Conservation (phyloP, 2,113 vertebrate species). For the Coregonus clupeaformis region DNA sequence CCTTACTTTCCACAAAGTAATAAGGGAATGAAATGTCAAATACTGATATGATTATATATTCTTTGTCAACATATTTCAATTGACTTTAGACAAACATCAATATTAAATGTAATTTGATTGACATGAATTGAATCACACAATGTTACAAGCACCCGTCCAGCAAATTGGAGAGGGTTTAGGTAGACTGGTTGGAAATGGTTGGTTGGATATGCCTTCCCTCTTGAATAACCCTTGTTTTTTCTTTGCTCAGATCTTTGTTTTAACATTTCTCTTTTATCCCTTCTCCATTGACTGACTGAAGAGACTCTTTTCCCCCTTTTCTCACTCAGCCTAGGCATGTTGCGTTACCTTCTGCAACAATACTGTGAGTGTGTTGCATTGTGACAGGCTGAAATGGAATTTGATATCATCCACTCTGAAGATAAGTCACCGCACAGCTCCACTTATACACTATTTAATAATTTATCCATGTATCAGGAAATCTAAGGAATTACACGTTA, state of each 20-base stretch:
- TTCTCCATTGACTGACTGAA: too few species aligned
- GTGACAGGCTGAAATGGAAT: constrained; percentile 27
- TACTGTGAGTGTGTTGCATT: constrained; percentile 17
- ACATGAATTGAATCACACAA: not conserved
- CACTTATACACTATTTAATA: too few species aligned
- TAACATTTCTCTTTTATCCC: constrained; percentile 14
- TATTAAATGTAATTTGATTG: not conserved
- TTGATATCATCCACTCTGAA: too few species aligned
- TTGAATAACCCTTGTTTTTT: not conserved
- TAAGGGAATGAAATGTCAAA: not conserved
- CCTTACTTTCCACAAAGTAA: not conserved
- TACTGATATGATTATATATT: not conserved
- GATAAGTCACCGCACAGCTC: too few species aligned
- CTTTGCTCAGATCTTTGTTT: constrained; percentile 19
- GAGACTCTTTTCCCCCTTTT: too few species aligned
- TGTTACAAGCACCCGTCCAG: not conserved
- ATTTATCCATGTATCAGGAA: too few species aligned
- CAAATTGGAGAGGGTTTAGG: not conserved
- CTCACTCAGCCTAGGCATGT: constrained; percentile 33
- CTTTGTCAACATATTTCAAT: not conserved
- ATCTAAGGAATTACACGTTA: too few species aligned
- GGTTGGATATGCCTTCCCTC: not conserved
- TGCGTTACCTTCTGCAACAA: constrained; percentile 2
- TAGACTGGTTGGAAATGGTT: too few species aligned
- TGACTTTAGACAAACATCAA: not conserved